phyloP scores from a whole-genome alignment of 1,140 invertebrate genomes.

The Lasioglossum baleicum region DNA sequence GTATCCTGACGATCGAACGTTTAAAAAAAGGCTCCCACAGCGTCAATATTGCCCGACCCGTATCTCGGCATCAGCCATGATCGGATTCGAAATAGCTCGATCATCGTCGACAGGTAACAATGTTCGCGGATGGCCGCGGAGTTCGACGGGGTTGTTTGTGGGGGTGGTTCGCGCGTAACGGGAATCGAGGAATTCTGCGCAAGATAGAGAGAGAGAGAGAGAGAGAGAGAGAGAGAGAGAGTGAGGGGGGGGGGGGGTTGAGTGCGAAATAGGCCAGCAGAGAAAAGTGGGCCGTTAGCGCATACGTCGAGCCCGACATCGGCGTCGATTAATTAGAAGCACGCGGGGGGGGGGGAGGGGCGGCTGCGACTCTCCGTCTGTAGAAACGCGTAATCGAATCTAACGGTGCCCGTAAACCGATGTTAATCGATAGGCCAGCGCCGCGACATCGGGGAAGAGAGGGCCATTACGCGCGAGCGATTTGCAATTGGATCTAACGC shows the following conservation, averaged over 20 bases:
- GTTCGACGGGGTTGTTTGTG: background rate
- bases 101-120: background rate
- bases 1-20: too few relatives aligned
- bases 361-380: constrained; percentile 5
- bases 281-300: constrained; percentile 25
- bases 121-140: too few relatives aligned
- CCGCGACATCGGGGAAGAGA: constrained; percentile 13
- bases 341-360: background rate
- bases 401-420: constrained; percentile 61
- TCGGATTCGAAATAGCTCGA: background rate
- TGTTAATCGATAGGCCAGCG: constrained; percentile 61
- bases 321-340: too few relatives aligned
- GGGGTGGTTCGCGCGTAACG: background rate
- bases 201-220: too few relatives aligned
- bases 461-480: constrained; percentile 57
- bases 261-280: constrained; percentile 21
- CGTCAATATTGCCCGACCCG: background rate
- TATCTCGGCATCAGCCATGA: background rate
- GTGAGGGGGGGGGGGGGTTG: too few relatives aligned
- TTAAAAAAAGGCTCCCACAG: too few relatives aligned
- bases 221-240: too few relatives aligned
- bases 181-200: background rate
- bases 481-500: constrained; percentile 54
- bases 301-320: background rate
- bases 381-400: constrained; percentile 49